phyloP scores from a whole-genome alignment of 2,113 vertebrate species.

The Mesocricetus auratus region DNA sequence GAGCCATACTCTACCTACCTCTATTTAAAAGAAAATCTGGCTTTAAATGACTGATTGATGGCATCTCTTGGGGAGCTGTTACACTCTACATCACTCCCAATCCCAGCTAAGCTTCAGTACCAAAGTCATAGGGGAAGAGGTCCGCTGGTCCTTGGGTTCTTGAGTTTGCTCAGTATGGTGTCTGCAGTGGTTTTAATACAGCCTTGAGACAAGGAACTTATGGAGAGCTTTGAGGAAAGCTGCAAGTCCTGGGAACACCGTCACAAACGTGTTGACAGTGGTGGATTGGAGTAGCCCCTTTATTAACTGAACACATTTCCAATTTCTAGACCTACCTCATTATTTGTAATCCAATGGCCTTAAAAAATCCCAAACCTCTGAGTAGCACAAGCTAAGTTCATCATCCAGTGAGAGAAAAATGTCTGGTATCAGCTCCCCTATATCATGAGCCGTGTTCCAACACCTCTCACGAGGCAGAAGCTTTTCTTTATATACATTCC shows the following conservation, averaged over 20 bases:
- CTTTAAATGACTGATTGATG: not conserved
- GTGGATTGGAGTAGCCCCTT: not conserved
- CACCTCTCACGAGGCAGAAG: not conserved
- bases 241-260: not conserved
- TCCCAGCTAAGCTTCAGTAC: not conserved
- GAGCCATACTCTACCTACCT: not conserved
- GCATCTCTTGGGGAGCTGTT: accelerated
- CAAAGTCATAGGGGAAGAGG: not conserved
- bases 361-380: not conserved
- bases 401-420: not conserved
- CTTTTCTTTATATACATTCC: not conserved
- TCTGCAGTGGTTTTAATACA: not conserved
- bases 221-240: not conserved
- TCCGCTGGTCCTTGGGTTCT: not conserved
- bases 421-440: not conserved
- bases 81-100: not conserved
- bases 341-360: not conserved
- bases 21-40: not conserved
- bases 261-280: not conserved
- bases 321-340: not conserved
- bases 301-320: conserved; percentile 32
- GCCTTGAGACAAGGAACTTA: not conserved
- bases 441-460: not conserved
- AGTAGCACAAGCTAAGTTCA: not conserved
- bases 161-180: not conserved